These are phyloP conservation scores for Serripes groenlandicus DNA, from an alignment of 2,888 invertebrate species.

Conservation along the genomic window DNA sequence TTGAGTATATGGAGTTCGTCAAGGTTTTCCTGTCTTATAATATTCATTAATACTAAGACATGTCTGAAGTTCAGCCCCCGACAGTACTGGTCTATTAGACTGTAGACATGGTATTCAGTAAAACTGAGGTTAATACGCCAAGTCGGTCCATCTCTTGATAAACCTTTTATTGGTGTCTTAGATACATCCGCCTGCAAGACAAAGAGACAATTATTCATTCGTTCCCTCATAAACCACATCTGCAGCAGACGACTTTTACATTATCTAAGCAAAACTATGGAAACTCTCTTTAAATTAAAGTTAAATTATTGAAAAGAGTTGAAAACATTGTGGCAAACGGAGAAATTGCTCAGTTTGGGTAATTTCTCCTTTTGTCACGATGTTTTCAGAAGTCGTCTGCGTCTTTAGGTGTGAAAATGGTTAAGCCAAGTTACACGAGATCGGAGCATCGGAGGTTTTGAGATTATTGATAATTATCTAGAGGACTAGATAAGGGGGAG, in stretches of 20 bases:
- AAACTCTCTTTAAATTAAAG: too few relatives aligned
- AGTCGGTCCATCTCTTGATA: conserved; percentile 46
- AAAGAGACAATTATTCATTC: not conserved
- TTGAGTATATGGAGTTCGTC: conserved; percentile 54
- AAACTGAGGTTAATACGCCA: conserved; percentile 66
- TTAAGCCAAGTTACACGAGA: too few relatives aligned
- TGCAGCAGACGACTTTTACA: not conserved
- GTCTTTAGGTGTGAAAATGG: too few relatives aligned
- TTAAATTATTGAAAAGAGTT: too few relatives aligned
- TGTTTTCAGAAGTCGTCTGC: too few relatives aligned
- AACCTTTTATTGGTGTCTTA: conserved; percentile 25
- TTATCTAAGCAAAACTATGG: too few relatives aligned
- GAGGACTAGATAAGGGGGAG: too few relatives aligned
- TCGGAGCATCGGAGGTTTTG: too few relatives aligned
- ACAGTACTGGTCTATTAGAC: conserved; percentile 64
- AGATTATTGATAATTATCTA: too few relatives aligned
- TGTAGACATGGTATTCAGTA: conserved; percentile 64
- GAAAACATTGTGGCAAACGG: not conserved
- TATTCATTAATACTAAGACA: conserved; percentile 65
- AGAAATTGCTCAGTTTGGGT: not conserved
- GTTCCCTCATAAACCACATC: not conserved
- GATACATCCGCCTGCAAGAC: conserved; percentile 37
- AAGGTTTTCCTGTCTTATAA: conserved; percentile 58
- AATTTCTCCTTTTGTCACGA: too few relatives aligned
- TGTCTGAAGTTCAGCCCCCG: conserved; percentile 64